Percentiles rank a stretch among this genome's conserved stretches.
Evolutionary conservation across 2,113 vertebrate genomes (phyloP).

Genomic region (Pheucticus melanocephalus): DNA sequence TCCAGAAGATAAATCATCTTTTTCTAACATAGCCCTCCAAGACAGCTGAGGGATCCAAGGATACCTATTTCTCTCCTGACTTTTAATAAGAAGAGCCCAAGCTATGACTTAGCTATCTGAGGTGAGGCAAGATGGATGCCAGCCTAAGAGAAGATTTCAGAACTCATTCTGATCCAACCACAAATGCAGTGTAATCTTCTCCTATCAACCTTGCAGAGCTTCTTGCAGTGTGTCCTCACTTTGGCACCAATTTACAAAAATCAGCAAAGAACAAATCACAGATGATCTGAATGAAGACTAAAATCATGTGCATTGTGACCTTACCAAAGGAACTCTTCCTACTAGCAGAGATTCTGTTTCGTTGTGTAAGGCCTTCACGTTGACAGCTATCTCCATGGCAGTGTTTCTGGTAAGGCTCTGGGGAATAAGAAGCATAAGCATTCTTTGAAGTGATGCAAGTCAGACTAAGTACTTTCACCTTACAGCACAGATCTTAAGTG

Average conservation of each 20-base stretch:
- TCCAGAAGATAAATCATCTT: not conserved
- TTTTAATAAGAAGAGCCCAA: not conserved
- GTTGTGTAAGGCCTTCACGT: conserved; percentile 93
- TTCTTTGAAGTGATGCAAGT: not conserved
- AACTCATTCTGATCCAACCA: not conserved
- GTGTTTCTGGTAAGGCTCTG: conserved; percentile 93
- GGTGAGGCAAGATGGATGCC: not conserved
- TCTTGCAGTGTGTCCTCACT: not conserved
- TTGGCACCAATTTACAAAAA: not conserved
- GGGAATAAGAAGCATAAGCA: conserved; percentile 7
- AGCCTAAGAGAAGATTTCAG: not conserved
- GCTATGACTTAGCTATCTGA: not conserved
- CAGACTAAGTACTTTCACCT: not conserved
- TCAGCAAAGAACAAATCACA: not conserved
- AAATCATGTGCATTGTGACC: not conserved
- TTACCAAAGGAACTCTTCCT: conserved; percentile 92
- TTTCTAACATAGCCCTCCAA: not conserved
- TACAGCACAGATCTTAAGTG: not conserved
- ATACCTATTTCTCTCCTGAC: not conserved
- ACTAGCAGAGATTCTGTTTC: conserved; percentile 93
- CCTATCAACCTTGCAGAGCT: not conserved
- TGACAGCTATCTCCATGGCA: conserved; percentile 92
- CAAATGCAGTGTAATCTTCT: not conserved
- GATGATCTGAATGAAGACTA: not conserved
- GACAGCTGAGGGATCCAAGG: not conserved